Evolutionary conservation across 2,888 invertebrate genomes (phyloP).

Genomic region (Dasypogon diadema): DNA sequence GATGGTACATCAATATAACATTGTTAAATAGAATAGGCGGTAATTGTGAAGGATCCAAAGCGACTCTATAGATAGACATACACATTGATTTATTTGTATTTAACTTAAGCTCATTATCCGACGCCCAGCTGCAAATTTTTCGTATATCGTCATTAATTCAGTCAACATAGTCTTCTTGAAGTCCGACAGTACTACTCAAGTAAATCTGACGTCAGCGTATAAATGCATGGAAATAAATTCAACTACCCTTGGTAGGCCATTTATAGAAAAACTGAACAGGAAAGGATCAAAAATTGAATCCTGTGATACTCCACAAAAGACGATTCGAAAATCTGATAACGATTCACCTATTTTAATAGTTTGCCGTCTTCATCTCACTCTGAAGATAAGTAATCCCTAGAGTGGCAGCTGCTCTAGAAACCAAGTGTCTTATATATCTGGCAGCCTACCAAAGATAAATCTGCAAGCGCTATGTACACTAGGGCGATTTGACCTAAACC

Average conservation of each 20-base stretch:
- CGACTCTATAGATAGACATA: neutral
- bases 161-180: neutral
- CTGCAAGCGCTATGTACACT: neutral
- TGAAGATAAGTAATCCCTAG: no score
- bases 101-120: neutral
- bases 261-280: no score
- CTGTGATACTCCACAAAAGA: neutral
- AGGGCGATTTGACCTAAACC: no score
- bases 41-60: neutral
- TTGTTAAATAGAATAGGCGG: no score
- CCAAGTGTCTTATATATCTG: no score
- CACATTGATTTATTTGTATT: neutral
- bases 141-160: neutral
- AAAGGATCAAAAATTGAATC: neutral
- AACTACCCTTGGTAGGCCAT: neutral
- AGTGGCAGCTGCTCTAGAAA: no score
- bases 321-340: neutral
- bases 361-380: no score
- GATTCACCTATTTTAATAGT: neutral
- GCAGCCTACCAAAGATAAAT: no score
- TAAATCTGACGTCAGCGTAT: neutral
- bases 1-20: no score
- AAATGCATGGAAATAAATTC: neutral
- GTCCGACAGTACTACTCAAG: neutral
- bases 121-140: neutral